phyloP scores from a whole-genome alignment of 2,888 invertebrate species.

The Cheilosia soror region DNA sequence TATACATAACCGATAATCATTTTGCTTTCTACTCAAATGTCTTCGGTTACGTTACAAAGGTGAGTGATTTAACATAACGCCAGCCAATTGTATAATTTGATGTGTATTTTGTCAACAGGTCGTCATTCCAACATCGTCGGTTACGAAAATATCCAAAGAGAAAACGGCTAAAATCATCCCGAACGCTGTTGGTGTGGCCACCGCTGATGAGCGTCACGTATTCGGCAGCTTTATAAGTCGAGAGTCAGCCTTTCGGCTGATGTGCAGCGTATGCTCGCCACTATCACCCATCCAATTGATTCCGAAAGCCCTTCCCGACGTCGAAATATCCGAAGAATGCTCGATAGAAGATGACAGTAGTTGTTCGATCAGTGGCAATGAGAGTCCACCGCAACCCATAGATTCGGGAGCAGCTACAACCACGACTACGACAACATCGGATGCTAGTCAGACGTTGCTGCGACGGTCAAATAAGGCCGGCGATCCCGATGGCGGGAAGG shows the following conservation, averaged over 20 bases:
- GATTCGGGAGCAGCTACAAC: conserved; percentile 54
- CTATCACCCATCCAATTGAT: conserved; percentile 81
- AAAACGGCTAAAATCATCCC: conserved; percentile 97
- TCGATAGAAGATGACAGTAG: conserved; percentile 85
- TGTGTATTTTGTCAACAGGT: conserved; percentile 85
- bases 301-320: conserved; percentile 80
- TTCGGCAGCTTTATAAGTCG: conserved; percentile 95
- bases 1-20: conserved; percentile 97
- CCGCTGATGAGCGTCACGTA: conserved; percentile 93
- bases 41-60: conserved; percentile 96
- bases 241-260: conserved; percentile 93
- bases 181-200: conserved; percentile 93
- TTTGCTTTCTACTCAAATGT: conserved; percentile 98
- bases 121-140: conserved; percentile 93
- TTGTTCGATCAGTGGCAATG: conserved; percentile 85
- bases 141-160: conserved; percentile 95
- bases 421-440: conserved; percentile 45
- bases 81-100: conserved; percentile 64
- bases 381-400: conserved; percentile 80
- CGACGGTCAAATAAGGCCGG: conserved; percentile 74
- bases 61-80: conserved; percentile 80
- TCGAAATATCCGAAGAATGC: conserved; percentile 82
- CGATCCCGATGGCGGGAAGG: conserved; percentile 39
- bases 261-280: conserved; percentile 93
- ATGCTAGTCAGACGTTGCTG: conserved; percentile 78